Evolutionary conservation across 1,140 invertebrate genomes (phyloP).

Genomic region (Diplogasteroides magnus): DNA sequence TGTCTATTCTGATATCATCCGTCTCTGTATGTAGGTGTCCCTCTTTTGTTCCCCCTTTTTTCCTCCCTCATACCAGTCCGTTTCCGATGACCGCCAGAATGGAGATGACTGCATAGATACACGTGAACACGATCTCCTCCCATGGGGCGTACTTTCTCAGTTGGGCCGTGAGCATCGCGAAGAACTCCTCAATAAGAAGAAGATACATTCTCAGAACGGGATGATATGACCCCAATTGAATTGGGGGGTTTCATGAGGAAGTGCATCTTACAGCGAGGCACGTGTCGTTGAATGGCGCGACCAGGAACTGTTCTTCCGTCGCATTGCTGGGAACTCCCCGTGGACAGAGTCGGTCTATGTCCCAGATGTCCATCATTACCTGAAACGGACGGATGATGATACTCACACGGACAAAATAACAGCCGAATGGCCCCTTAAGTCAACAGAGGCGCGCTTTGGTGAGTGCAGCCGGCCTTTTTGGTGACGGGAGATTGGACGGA

Average conservation of each 20-base stretch:
- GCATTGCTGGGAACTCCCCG: background rate
- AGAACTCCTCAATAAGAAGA: conserved; percentile 38
- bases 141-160: conserved; percentile 42
- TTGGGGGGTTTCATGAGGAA: background rate
- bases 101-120: conserved; percentile 48
- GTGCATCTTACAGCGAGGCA: conserved; percentile 29
- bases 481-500: too few relatives aligned
- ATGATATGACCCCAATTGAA: background rate
- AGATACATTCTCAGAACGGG: background rate
- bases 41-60: background rate
- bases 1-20: background rate
- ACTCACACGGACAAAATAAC: too few relatives aligned
- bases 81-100: conserved; percentile 51
- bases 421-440: too few relatives aligned
- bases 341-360: background rate
- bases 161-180: conserved; percentile 39
- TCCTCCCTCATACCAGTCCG: conserved; percentile 41
- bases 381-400: too few relatives aligned
- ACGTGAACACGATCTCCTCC: conserved; percentile 49
- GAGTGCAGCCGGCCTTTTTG: too few relatives aligned
- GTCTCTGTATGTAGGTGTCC: too few relatives aligned
- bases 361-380: background rate
- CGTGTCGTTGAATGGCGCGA: conserved; percentile 39
- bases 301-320: conserved; percentile 23
- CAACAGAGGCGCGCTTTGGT: too few relatives aligned